Base-by-base conservation (phyloP, 2,113 vertebrate genomes). In the Aphelocoma coerulescens region DNA sequence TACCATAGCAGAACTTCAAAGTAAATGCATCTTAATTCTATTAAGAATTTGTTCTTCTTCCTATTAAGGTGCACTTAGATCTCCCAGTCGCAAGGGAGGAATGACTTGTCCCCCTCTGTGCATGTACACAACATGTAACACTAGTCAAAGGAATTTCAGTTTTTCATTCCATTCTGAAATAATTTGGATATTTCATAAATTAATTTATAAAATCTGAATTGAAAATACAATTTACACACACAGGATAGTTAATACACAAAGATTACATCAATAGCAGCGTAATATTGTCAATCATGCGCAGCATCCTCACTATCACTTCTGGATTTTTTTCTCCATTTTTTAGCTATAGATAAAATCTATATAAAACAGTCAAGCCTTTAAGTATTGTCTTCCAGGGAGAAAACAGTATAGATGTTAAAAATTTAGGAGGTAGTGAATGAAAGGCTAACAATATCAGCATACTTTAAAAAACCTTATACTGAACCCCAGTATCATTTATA, bases 371-470 rank as follows among this genome's bases (percentile, higher is more conserved):
- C 95, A 98, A 98, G 97, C 98, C 97, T 97, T 96, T 87, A 95
- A 97, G 89, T 97, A 85, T 96, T 96, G 95, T 92, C 93, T 91
- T 94, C 88, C 85, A 95, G 81, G 93, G 97, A 95, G 94, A 86
- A 97, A 95, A 91, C 41, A 85, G 71, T 49, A 86, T 44, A 96
- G 93, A 97, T 97, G 96, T 95, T 97, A 48, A 93, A 95, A 97
- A 88, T 93, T 74, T 95, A 96, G 98, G 98, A 98, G 98, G 98
- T 98, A 98, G 98, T 97, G 88, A 97, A 97, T 97, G 94, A 97
- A 98, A 98, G 95, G 93, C 95, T 95, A 97, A 95, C 78, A 79
- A 87, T 90, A 96, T 55, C 87, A 94, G 97, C 83, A 82, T 94
- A 88, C 85, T 95, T 98, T 85, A 90, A 93, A 97, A 97, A 90